These are phyloP conservation scores for Halcyon malimbica DNA, from an alignment of 2,113 vertebrate species.

Conservation along the genomic window DNA sequence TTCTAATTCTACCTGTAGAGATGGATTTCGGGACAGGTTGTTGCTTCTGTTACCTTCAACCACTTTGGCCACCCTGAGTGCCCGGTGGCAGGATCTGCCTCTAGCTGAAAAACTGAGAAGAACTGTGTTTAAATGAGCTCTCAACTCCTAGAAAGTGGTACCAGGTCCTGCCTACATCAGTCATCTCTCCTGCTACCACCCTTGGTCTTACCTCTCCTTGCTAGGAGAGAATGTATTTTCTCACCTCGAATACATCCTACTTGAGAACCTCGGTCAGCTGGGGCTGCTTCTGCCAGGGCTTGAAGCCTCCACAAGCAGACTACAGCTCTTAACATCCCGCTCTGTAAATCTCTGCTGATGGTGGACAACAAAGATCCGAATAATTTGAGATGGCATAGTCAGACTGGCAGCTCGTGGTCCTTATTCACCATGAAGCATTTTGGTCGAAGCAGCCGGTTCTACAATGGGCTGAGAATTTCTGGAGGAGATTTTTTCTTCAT, in stretches of 20 bases:
- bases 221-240: not conserved
- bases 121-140: not conserved
- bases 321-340: not conserved
- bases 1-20: not conserved
- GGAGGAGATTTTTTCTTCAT: not conserved
- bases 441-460: not conserved
- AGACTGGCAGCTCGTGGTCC: not conserved
- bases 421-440: not conserved
- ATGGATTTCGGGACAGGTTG: not conserved
- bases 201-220: not conserved
- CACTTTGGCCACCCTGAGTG: not conserved
- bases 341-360: not conserved
- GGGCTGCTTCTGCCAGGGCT: not conserved
- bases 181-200: not conserved
- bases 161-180: not conserved
- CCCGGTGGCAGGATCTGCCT: not conserved
- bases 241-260: not conserved
- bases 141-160: not conserved
- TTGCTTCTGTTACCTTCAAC: not conserved
- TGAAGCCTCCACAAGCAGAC: not conserved
- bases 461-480: not conserved
- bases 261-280: not conserved
- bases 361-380: not conserved
- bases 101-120: not conserved
- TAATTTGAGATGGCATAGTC: not conserved